Conservation (phyloP, 2,797 vertebrate species). For the Crenichthys baileyi region DNA sequence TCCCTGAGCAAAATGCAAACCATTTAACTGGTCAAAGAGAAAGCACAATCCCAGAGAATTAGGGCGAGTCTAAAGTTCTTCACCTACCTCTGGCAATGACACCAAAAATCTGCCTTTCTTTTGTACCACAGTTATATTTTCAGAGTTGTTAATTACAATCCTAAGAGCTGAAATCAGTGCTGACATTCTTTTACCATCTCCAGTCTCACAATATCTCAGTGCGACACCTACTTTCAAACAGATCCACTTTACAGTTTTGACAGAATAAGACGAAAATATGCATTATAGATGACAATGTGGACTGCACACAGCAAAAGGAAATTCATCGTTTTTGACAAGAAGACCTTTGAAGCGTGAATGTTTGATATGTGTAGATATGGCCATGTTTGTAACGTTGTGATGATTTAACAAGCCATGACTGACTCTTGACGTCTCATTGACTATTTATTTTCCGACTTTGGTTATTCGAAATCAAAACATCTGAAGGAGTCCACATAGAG, state of each 20-base stretch:
- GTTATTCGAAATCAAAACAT: slow-evolving; percentile 29
- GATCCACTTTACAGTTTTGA: slow-evolving; percentile 27
- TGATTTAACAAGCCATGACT: slow-evolving; percentile 35
- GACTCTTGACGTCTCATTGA: slow-evolving; percentile 35
- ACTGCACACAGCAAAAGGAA: slow-evolving; percentile 6
- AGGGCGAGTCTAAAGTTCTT: slow-evolving; percentile 22
- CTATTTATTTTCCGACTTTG: slow-evolving; percentile 17
- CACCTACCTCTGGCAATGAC: slow-evolving; percentile 20
- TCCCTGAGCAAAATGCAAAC: slow-evolving; percentile 55
- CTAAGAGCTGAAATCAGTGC: slow-evolving; percentile 41
- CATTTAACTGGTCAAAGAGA: slow-evolving; percentile 30
- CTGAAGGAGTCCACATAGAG: slow-evolving; percentile 2
- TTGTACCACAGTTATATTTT: slow-evolving; percentile 37
- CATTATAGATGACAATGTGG: slow-evolving; percentile 14
- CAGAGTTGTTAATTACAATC: slow-evolving; percentile 47
- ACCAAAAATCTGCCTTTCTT: slow-evolving; percentile 32
- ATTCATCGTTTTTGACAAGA: slow-evolving; percentile 35
- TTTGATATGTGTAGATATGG: slow-evolving; percentile 36
- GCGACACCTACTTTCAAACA: slow-evolving; percentile 27
- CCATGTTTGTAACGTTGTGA: slow-evolving; percentile 27
- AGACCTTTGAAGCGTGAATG: slow-evolving; percentile 7
- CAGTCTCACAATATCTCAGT: slow-evolving; percentile 29
- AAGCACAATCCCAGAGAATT: slow-evolving; percentile 7
- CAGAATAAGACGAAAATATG: slow-evolving; percentile 14
- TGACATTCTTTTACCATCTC: slow-evolving; percentile 29